phyloP scores from a whole-genome alignment of 2,113 vertebrate genomes.

The Pseudorasbora parva region DNA sequence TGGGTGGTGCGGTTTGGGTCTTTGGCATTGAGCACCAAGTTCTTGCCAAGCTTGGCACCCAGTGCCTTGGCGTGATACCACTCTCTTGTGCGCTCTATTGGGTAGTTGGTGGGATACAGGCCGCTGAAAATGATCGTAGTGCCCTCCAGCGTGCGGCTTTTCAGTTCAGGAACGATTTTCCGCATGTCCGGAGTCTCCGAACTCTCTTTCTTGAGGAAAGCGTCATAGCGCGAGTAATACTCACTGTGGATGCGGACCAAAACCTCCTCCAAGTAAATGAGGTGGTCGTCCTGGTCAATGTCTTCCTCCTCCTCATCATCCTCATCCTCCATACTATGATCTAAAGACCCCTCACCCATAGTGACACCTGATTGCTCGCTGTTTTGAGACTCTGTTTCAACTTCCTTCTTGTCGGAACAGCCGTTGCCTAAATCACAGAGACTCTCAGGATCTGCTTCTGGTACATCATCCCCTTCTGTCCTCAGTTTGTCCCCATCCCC shows the following conservation, averaged over 20 bases:
- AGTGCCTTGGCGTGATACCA: slow-evolving; percentile 91
- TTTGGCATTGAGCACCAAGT: slow-evolving; percentile 78
- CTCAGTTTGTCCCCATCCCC: slow-evolving; percentile 59
- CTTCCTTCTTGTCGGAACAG: slow-evolving; percentile 84
- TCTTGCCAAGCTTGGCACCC: slow-evolving; percentile 87
- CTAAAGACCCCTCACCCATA: slow-evolving; percentile 87
- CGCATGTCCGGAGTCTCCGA: slow-evolving; percentile 88
- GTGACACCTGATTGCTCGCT: slow-evolving; percentile 94
- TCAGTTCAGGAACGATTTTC: slow-evolving; percentile 92
- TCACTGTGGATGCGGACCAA: slow-evolving; percentile 90
- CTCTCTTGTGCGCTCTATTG: slow-evolving; percentile 92
- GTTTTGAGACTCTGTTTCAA: slow-evolving; percentile 94
- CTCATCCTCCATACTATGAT: slow-evolving; percentile 90
- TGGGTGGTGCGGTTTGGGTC: slow-evolving; percentile 85
- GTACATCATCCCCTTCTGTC: slow-evolving; percentile 46
- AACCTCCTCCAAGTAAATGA: slow-evolving; percentile 94
- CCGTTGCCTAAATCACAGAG: slow-evolving; percentile 85
- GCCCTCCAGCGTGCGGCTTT: slow-evolving; percentile 84
- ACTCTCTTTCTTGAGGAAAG: slow-evolving; percentile 79
- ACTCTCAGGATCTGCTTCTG: slow-evolving; percentile 67
- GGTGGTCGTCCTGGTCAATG: slow-evolving; percentile 88
- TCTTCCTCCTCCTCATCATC: slow-evolving; percentile 87
- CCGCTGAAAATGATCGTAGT: slow-evolving; percentile 90
- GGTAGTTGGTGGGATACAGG: slow-evolving; percentile 93
- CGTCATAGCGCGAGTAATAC: slow-evolving; percentile 89